Evolutionary conservation across 2,888 invertebrate genomes (phyloP), one percentile per base, ranked within the genome.

Genomic region (Stenchaetothrips biformis): DNA sequence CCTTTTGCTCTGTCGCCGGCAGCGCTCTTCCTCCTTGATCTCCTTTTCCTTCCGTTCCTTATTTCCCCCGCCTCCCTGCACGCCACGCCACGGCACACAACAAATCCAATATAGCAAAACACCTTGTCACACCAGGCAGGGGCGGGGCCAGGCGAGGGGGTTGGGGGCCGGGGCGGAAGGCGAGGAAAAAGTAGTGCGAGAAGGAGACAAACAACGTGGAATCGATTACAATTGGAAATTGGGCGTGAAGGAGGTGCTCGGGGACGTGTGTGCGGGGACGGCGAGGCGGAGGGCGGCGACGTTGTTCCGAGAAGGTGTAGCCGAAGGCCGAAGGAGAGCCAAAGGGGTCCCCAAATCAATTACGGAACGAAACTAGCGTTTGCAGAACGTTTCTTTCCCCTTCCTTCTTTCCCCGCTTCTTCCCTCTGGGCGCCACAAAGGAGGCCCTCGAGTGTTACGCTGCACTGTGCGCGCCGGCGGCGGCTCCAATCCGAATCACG

Each of bases 191-290:
- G 7, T 21, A 74, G 25, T 9, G 25, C 25, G 67, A 59, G 6
- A 53, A 18, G 53, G 53, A 53, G 53, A 53, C 53, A 53, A 53
- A 53, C 53, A 53, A 13, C 25, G 67, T 25, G 67, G 67, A 74
- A 74, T 74, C 67, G 67, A 74, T 74, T 74, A 74, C 67, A 74
- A 74, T 74, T 74, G 21, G 67, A 74, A 74, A 74, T 74, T 74
- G 67, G 67, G 67, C 67, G 67, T 74, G 67, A 74, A 74, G 67
- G 25, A 74, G 67, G 67, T 74, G 67, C 67, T 74, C 25, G 67
- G 67, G 67, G 67, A 11, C 67, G 67, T 25, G 18, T 59, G 59
- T 25, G 67, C 25, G 7, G 6, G 67, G 21, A 6, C 18, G 8
- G 21, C 37, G 9, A 21, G 21, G 67, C 21, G 25, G 25, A 11